Percentiles rank a stretch among this genome's conserved stretches.
phyloP scores from a whole-genome alignment of 2,888 invertebrate species.

The Eledona agricola region DNA sequence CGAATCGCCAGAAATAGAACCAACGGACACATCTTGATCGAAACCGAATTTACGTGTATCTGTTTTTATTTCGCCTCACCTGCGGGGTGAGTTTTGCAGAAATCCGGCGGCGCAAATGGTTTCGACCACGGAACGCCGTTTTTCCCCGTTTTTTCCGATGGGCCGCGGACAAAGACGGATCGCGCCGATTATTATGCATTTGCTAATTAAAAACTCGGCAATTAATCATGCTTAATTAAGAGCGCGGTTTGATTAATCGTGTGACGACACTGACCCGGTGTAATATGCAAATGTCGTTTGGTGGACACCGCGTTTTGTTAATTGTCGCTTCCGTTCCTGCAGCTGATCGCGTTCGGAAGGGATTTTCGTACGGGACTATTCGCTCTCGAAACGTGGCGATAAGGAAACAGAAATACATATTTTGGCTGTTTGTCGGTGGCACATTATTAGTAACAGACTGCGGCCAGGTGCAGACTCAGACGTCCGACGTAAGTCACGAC shows the following conservation, averaged over 20 bases:
- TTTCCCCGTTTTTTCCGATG: constrained; percentile 5
- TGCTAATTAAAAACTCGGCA: constrained; percentile 19
- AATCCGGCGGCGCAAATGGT: constrained; percentile 1
- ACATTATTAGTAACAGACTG: constrained; percentile 46
- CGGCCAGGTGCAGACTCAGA: constrained; percentile 55
- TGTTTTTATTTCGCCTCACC: constrained; percentile 9
- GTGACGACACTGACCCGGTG: constrained; percentile 33
- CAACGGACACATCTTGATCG: constrained; percentile 17
- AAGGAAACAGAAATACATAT: constrained; percentile 29
- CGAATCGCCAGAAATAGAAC: constrained; percentile 28
- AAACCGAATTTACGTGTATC: constrained; percentile 27
- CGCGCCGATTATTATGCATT: too few species aligned
- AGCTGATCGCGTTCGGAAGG: too few species aligned
- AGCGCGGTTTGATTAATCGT: constrained; percentile 27
- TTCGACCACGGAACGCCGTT: constrained; percentile 3
- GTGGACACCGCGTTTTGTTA: constrained; percentile 12
- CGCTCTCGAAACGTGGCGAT: too few species aligned
- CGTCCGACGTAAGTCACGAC: constrained; percentile 54
- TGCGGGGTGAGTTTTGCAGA: constrained; percentile 1
- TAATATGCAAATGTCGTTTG: constrained; percentile 29
- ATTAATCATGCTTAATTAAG: constrained; percentile 32
- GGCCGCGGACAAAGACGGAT: not conserved
- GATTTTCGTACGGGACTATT: too few species aligned
- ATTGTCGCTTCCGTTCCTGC: constrained; percentile 5
- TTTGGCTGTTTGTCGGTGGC: constrained; percentile 33